A percentile compares a stretch with the other conserved stretches of the same genome.
These are phyloP conservation scores for Chloroclysta siterata DNA, from an alignment of 2,888 invertebrate species.

Conservation along the genomic window DNA sequence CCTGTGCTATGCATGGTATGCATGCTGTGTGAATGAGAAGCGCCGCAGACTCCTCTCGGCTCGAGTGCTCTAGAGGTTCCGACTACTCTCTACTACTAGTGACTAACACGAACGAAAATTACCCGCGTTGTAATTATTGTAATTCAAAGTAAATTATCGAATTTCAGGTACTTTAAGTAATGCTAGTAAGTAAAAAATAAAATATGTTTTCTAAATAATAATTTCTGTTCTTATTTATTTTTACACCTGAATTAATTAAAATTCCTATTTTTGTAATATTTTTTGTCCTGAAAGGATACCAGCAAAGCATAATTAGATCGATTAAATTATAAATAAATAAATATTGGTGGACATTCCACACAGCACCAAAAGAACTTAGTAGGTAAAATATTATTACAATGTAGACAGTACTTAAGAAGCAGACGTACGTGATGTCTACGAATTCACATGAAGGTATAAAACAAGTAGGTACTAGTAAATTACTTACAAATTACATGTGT, in stretches of 20 bases:
- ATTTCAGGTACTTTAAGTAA: constrained; percentile 82
- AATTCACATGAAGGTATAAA: too few relatives aligned
- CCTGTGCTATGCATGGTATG: constrained; percentile 49
- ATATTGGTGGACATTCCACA: too few relatives aligned
- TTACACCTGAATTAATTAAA: not conserved
- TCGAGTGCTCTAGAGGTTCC: constrained; percentile 50
- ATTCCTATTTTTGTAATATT: too few relatives aligned
- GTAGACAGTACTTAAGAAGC: too few relatives aligned
- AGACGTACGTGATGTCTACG: too few relatives aligned
- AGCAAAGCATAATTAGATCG: too few relatives aligned
- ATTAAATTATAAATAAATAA: too few relatives aligned
- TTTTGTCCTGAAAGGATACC: too few relatives aligned
- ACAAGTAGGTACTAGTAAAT: too few relatives aligned
- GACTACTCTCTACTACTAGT: constrained; percentile 75
- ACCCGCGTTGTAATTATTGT: constrained; percentile 79
- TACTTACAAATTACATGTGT: too few relatives aligned
- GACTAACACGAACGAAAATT: constrained; percentile 78
- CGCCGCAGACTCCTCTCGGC: constrained; percentile 50
- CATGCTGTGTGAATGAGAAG: constrained; percentile 51
- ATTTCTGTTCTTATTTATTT: constrained; percentile 37
- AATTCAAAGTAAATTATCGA: constrained; percentile 82
- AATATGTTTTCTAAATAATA: constrained; percentile 72
- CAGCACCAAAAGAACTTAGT: too few relatives aligned
- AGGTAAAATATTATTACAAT: too few relatives aligned
- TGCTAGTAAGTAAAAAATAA: constrained; percentile 60